These are phyloP conservation scores for Mirounga angustirostris DNA, from an alignment of 2,113 vertebrate species.

Conservation along the genomic window DNA sequence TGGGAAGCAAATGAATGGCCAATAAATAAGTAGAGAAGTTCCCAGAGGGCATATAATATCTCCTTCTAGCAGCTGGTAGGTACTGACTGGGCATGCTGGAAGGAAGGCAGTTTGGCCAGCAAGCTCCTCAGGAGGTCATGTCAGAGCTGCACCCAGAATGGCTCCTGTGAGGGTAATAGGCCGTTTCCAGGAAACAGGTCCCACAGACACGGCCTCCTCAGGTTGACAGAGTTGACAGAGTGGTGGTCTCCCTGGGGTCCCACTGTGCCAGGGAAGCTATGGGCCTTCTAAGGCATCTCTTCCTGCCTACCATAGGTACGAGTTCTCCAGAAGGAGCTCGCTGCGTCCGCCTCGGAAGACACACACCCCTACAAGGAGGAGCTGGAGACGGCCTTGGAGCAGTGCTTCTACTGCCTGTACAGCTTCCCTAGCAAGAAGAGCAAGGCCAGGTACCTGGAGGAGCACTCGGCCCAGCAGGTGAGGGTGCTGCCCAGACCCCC, in stretches of 20 bases:
- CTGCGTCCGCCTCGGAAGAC: conserved; percentile 88
- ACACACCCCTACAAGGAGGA: conserved; percentile 97
- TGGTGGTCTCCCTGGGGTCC: background rate
- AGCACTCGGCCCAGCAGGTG: conserved; percentile 97
- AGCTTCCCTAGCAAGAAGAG: conserved; percentile 98
- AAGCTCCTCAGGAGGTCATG: background rate
- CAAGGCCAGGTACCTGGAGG: conserved; percentile 97
- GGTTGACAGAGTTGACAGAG: background rate
- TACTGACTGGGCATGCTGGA: background rate
- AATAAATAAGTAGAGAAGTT: background rate
- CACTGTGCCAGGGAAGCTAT: background rate
- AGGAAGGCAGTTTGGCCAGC: background rate
- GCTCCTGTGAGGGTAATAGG: background rate
- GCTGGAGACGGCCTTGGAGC: conserved; percentile 96
- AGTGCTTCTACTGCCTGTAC: conserved; percentile 98
- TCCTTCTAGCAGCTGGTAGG: background rate
- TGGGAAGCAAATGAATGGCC: background rate
- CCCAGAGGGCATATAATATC: background rate
- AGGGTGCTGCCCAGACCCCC: background rate
- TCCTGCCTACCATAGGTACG: conserved; percentile 87
- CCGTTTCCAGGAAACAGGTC: background rate
- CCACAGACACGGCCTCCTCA: background rate
- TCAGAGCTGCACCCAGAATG: background rate
- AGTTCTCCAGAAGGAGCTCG: conserved; percentile 94
- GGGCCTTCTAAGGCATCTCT: background rate